Base-by-base conservation (phyloP, 2,797 vertebrate genomes). In the Pyrrhura leucotis region DNA sequence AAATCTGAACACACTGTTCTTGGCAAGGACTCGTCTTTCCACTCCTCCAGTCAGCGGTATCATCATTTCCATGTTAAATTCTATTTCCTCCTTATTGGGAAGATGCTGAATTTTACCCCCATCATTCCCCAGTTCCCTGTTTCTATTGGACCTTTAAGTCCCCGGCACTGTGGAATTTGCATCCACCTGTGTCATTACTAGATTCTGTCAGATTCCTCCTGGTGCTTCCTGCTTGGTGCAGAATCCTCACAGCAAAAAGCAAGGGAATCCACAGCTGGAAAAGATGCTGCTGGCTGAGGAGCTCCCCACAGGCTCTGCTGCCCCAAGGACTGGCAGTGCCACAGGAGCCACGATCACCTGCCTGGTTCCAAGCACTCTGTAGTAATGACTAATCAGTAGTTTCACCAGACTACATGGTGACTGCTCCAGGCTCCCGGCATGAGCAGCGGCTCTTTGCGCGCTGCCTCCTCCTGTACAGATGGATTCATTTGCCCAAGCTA, bases 1-100 rank as follows among this genome's bases (percentile, higher is more conserved):
- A 86, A 95, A 97, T 95, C 83, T 65, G 92, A 94, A 97, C 95
- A 87, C 48, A 2, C 84, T 96, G 95, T 97, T 91, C 96, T 87
- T 95, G 93, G 93, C 95, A 94, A 71, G 45, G 81, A 26, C 29
- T 85, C 56, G 56, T 53, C 72, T 94, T 94, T 94, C 88, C 80
- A 65, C 81, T 92, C 67, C 37, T 95, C 74, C 84, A 71, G 86
- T 82, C 77, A 61, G 79, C 14, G 85, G 85, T 72, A 88, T 93
- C 76, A 82, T 80, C 69, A 75, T 93, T 93, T 95, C 88, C 85
- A 74, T 42, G 45, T 66, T 78, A 74, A 79, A 76, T 92, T 82
- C 71, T 54, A 9, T 81, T 88, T 86, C 74, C 56, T 77, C 53
- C 16, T 53, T 28, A 44, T 33, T 75, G 53, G 59, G 72, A 54